These are phyloP conservation scores for Girardinus metallicus DNA, from an alignment of 2,797 vertebrate species.

Conservation along the genomic window DNA sequence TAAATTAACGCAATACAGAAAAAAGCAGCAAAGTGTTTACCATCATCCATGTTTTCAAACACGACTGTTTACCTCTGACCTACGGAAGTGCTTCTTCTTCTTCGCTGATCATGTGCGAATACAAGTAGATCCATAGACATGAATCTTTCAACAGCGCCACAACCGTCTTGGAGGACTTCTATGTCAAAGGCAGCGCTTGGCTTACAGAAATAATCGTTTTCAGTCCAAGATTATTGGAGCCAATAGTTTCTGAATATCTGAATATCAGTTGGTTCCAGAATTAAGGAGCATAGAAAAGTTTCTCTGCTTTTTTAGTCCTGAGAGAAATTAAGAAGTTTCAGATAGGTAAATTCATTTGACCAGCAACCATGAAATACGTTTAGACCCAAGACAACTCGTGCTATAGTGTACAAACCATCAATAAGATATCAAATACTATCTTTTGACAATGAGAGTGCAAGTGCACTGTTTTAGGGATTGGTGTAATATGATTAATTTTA, in stretches of 20 bases:
- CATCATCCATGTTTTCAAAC: slow-evolving; percentile 74
- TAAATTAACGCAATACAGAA: not conserved
- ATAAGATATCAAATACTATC: not conserved
- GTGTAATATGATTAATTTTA: not conserved
- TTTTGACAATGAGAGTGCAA: not conserved
- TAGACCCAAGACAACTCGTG: not conserved
- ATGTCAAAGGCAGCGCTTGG: not conserved
- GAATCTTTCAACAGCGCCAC: too few relatives aligned
- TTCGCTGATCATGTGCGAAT: not conserved
- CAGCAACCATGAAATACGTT: not conserved
- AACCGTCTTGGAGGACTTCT: not conserved
- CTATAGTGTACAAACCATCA: not conserved
- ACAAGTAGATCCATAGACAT: too few relatives aligned
- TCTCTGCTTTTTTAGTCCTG: not conserved
- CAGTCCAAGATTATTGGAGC: not conserved
- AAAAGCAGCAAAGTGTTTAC: slow-evolving; percentile 32
- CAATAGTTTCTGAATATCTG: not conserved
- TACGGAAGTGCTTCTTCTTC: slow-evolving; percentile 56
- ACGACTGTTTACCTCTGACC: slow-evolving; percentile 44
- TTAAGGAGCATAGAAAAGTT: not conserved
- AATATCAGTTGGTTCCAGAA: not conserved
- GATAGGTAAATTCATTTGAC: not conserved
- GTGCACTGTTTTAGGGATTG: not conserved
- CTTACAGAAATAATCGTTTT: not conserved
- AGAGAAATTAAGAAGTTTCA: not conserved